A percentile compares a stretch with the other conserved stretches of the same genome.
Conservation (phyloP, 2,113 vertebrate species). For the Epinephelus cyanopodus region DNA sequence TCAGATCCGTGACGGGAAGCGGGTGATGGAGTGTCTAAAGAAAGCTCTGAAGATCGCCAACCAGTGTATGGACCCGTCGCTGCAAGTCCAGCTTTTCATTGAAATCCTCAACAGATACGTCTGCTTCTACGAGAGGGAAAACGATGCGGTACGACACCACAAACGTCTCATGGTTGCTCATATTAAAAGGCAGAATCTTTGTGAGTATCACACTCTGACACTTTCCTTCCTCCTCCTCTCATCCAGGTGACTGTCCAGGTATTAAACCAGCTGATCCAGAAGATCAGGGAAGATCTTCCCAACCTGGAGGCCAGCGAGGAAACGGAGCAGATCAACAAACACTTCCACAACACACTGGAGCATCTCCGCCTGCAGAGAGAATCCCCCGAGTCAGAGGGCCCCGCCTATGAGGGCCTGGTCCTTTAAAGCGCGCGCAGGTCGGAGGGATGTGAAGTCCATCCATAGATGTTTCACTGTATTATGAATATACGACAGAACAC, state of each 20-base stretch:
- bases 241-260: slow-evolving; percentile 96
- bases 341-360: slow-evolving; percentile 99
- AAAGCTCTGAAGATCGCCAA: slow-evolving; percentile 99
- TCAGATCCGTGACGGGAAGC: slow-evolving; percentile 96
- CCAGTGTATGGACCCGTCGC: slow-evolving; percentile 98
- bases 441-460: slow-evolving; percentile 11
- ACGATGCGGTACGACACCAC: slow-evolving; percentile 92
- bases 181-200: neutral
- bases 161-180: neutral
- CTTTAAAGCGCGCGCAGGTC: slow-evolving; percentile 77
- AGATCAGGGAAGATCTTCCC: slow-evolving; percentile 98
- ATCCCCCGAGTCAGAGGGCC: slow-evolving; percentile 94
- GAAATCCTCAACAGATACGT: slow-evolving; percentile 99
- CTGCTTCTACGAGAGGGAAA: slow-evolving; percentile 98
- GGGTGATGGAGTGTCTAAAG: slow-evolving; percentile 99
- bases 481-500: slow-evolving; percentile 55
- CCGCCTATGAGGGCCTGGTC: slow-evolving; percentile 95
- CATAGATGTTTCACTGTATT: slow-evolving; percentile 47
- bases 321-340: slow-evolving; percentile 99
- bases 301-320: slow-evolving; percentile 98
- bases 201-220: neutral
- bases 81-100: slow-evolving; percentile 99
- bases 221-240: neutral
- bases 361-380: slow-evolving; percentile 96
- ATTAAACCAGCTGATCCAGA: slow-evolving; percentile 98